These are phyloP conservation scores for Tenthredo livida DNA, from an alignment of 2,888 invertebrate species.

Conservation along the genomic window DNA sequence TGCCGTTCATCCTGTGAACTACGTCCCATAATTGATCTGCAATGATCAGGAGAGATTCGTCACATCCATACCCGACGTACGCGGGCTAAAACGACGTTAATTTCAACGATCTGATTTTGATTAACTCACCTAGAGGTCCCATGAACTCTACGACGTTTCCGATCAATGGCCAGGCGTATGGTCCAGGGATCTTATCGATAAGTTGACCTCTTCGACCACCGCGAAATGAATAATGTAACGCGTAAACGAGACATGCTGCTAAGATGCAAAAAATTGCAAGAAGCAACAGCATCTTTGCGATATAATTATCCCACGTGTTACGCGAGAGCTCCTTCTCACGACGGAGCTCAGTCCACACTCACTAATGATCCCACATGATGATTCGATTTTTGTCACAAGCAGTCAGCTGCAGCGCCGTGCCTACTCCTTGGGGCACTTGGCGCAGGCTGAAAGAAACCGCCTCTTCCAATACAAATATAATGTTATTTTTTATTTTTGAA, in stretches of 20 bases:
- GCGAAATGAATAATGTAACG: conserved; percentile 43
- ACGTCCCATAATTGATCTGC: conserved; percentile 64
- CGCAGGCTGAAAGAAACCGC: no score
- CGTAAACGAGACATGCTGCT: not conserved
- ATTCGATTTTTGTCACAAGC: no score
- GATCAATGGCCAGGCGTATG: conserved; percentile 67
- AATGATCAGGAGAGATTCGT: not conserved
- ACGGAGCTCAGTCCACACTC: not conserved
- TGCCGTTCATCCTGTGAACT: conserved; percentile 55
- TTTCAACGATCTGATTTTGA: not conserved
- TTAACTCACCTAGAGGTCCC: conserved; percentile 63
- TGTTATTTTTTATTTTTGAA: no score
- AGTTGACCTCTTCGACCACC: conserved; percentile 67
- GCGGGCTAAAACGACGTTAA: not conserved
- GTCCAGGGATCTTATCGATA: conserved; percentile 74
- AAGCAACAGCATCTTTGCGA: not conserved
- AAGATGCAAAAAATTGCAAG: not conserved
- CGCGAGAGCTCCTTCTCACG: no score
- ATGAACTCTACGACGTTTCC: conserved; percentile 68
- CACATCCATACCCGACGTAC: not conserved
- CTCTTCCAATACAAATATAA: no score
- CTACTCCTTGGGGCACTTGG: no score
- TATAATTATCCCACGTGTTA: no score
- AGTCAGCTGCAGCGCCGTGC: no score
- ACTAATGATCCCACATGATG: not conserved